Conservation (phyloP, 2,113 vertebrate genomes). For the Neogale vison region DNA sequence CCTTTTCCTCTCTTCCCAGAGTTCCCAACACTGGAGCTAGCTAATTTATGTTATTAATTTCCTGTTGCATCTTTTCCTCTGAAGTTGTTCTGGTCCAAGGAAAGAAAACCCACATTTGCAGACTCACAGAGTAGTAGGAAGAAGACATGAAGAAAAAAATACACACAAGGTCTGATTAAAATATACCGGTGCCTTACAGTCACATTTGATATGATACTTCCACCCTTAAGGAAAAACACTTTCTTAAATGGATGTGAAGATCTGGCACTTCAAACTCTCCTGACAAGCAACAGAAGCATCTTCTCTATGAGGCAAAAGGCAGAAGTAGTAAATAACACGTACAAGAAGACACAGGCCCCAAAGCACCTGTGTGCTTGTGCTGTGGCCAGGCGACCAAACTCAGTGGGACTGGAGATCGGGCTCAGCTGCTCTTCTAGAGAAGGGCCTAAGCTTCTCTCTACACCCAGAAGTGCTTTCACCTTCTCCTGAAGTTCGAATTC, state of each 20-base stretch:
- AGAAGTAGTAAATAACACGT: neutral
- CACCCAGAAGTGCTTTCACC: neutral
- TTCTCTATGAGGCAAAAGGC: neutral
- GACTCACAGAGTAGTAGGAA: neutral
- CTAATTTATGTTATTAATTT: constrained; percentile 21
- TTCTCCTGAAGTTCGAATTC: constrained; percentile 3
- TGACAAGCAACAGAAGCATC: constrained; percentile 10
- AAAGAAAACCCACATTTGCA: neutral
- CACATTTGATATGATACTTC: neutral
- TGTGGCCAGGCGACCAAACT: neutral
- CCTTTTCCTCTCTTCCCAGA: neutral
- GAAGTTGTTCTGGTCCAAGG: neutral
- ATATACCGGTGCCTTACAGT: neutral
- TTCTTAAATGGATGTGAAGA: neutral
- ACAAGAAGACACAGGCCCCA: neutral
- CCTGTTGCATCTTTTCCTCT: neutral
- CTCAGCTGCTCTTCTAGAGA: neutral
- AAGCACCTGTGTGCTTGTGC: neutral
- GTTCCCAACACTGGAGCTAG: neutral
- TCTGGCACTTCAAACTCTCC: neutral
- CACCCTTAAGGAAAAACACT: neutral
- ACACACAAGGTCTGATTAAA: neutral
- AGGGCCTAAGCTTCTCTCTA: neutral
- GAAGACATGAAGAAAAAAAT: neutral
- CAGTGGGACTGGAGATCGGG: neutral